A percentile compares a stretch with the other conserved stretches of the same genome.
These are phyloP conservation scores for Nasonia oneida DNA, from an alignment of 2,888 invertebrate species.

Conservation along the genomic window DNA sequence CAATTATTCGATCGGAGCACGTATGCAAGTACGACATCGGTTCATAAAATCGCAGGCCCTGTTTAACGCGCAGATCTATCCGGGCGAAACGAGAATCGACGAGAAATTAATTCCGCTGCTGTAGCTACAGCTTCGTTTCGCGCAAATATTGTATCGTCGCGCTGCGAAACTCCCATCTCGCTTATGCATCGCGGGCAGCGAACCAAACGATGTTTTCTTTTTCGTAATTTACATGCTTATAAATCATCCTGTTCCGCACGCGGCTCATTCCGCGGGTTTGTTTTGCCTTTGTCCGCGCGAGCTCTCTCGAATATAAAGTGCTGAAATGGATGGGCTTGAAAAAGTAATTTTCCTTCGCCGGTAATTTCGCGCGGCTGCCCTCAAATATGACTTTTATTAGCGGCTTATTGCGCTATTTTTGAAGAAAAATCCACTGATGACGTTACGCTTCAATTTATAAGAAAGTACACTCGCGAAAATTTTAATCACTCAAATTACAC, in stretches of 20 bases:
- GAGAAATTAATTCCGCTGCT: conserved; percentile 45
- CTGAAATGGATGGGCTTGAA: not conserved
- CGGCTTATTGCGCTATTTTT: not conserved
- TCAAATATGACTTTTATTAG: not conserved
- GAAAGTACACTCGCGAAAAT: too few species aligned
- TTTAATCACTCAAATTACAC: too few species aligned
- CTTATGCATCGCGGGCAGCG: not conserved
- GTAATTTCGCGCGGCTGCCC: not conserved
- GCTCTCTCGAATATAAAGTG: not conserved
- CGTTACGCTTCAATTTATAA: too few species aligned
- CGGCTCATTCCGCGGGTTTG: not conserved
- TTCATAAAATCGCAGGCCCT: conserved; percentile 17
- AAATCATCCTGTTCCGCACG: not conserved
- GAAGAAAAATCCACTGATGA: too few species aligned
- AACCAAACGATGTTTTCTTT: conserved; percentile 10
- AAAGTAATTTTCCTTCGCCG: not conserved
- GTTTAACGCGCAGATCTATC: not conserved
- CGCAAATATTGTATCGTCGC: not conserved
- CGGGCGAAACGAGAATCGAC: conserved; percentile 43
- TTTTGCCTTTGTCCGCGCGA: not conserved
- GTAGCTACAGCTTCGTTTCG: not conserved
- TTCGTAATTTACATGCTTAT: not conserved
- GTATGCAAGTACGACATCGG: not conserved
- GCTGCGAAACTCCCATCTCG: not conserved
- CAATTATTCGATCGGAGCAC: conserved; percentile 11